These are phyloP conservation scores for Rhabdophis nuchalis DNA, from an alignment of 2,797 vertebrate genomes.

Conservation along the genomic window DNA sequence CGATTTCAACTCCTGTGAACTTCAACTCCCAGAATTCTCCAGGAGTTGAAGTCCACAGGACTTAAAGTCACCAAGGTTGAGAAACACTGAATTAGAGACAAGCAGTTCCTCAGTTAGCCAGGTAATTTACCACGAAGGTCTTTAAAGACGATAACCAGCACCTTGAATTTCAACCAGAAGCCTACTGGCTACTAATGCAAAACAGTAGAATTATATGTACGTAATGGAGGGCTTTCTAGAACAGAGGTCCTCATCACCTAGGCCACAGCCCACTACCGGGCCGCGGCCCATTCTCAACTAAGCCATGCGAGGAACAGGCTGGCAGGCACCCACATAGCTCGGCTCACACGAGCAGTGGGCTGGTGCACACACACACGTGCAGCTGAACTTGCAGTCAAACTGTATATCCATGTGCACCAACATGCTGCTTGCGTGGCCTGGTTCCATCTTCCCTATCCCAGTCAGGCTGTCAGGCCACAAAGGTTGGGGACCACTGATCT, in stretches of 20 bases:
- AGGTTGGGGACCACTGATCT: neutral
- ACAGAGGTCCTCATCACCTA: neutral
- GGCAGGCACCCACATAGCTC: neutral
- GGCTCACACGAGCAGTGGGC: neutral
- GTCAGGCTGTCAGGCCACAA: neutral
- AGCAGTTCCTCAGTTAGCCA: neutral
- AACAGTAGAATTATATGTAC: neutral
- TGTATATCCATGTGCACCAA: no score
- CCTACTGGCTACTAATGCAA: neutral
- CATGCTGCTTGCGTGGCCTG: neutral
- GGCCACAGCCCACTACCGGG: rapidly evolving
- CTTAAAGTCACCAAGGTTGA: no score
- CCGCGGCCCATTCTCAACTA: neutral
- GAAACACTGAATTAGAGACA: neutral
- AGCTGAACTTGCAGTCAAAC: neutral
- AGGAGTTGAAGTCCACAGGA: no score
- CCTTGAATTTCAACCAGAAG: neutral
- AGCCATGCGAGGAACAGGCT: rapidly evolving
- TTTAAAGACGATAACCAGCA: neutral
- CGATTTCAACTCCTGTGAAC: no score
- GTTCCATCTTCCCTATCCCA: neutral
- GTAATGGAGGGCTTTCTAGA: neutral
- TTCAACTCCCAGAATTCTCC: no score
- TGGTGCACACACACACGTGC: neutral
- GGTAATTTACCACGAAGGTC: neutral